These are phyloP conservation scores for Furcula furcula DNA, from an alignment of 2,888 invertebrate genomes.

Conservation along the genomic window DNA sequence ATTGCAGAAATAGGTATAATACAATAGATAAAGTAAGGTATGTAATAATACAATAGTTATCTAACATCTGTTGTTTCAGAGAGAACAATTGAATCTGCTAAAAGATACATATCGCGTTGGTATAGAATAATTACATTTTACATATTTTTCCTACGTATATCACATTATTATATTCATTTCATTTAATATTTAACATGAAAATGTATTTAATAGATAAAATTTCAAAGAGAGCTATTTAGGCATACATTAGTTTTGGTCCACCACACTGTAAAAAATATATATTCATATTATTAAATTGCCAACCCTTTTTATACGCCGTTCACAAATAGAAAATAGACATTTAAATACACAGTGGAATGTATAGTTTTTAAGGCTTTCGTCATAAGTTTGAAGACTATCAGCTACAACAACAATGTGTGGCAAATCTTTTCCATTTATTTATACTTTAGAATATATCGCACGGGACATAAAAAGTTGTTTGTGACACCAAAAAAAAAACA, in stretches of 20 bases:
- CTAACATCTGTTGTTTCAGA: slow-evolving; percentile 16
- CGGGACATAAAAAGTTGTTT: slow-evolving; percentile 17
- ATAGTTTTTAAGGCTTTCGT: slow-evolving; percentile 70
- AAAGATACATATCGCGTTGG: slow-evolving; percentile 7
- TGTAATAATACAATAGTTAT: slow-evolving; percentile 10
- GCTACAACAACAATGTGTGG: slow-evolving; percentile 24
- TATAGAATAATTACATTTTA: slow-evolving; percentile 18
- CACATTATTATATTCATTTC: slow-evolving; percentile 28
- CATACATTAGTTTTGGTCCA: slow-evolving; percentile 64
- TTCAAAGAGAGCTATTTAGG: slow-evolving; percentile 63
- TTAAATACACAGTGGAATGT: slow-evolving; percentile 78
- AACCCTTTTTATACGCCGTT: slow-evolving; percentile 36
- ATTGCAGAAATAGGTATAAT: slow-evolving; percentile 4
- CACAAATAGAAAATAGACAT: slow-evolving; percentile 59
- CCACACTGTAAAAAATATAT: slow-evolving; percentile 50
- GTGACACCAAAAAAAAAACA: no score
- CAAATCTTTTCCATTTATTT: slow-evolving; percentile 19
- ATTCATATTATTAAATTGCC: slow-evolving; percentile 35
- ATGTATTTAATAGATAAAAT: slow-evolving; percentile 24
- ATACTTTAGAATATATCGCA: slow-evolving; percentile 25
- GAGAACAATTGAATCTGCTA: slow-evolving; percentile 22
- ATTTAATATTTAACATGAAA: slow-evolving; percentile 18
- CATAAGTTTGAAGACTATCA: slow-evolving; percentile 67
- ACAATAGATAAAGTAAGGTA: slow-evolving; percentile 9
- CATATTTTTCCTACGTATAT: slow-evolving; percentile 24